Evolutionary conservation across 1,140 invertebrate species (phyloP).

Genomic region (Drosophila melanogaster): Release_6_plus_ISO1_MT NC_004354.4:8922001-8922500

Average conservation of each 20-base stretch:
- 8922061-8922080: neutral
- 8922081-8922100: neutral
- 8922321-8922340: slow-evolving; percentile 60
- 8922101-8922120: neutral
- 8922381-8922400: too few species aligned
- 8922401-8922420: too few species aligned
- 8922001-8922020: too few species aligned
- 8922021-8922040: too few species aligned
- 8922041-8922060: too few species aligned
- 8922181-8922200: slow-evolving; percentile 2
- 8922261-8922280: neutral
- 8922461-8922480: too few species aligned
- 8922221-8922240: slow-evolving; percentile 6
- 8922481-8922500: too few species aligned
- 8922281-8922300: neutral
- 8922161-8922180: slow-evolving; percentile 12
- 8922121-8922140: neutral
- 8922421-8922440: too few species aligned
- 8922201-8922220: neutral
- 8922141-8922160: slow-evolving; percentile 7
- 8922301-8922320: slow-evolving; percentile 1
- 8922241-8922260: neutral
- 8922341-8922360: slow-evolving; percentile 10
- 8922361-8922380: slow-evolving; percentile 55
- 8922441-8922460: too few species aligned